These are phyloP conservation scores for Tachystola acroxantha DNA, from an alignment of 2,888 invertebrate species.

Conservation along the genomic window DNA sequence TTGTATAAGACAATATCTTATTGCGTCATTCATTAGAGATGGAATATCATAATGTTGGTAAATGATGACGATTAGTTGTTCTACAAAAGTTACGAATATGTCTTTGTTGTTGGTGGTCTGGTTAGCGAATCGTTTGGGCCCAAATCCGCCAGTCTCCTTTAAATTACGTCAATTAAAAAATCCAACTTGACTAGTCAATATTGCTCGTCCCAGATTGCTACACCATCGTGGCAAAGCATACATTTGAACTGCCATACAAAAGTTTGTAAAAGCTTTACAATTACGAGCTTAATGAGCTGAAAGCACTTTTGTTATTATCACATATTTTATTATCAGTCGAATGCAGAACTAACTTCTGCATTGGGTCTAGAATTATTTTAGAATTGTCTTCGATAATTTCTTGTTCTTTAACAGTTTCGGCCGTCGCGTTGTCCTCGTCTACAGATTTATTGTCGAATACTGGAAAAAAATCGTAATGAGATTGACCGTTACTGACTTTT, in stretches of 20 bases:
- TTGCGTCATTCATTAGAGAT: too few relatives aligned
- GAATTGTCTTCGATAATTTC: slow-evolving; percentile 51
- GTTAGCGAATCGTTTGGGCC: too few relatives aligned
- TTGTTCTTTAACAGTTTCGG: slow-evolving; percentile 17
- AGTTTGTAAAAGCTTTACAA: slow-evolving; percentile 54
- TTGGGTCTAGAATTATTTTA: slow-evolving; percentile 72
- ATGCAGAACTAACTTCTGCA: slow-evolving; percentile 73
- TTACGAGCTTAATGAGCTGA: slow-evolving; percentile 71
- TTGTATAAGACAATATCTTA: too few relatives aligned
- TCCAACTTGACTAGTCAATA: slow-evolving; percentile 27
- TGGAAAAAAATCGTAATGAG: slow-evolving; percentile 67
- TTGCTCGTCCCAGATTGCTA: slow-evolving; percentile 11
- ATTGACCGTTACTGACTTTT: slow-evolving; percentile 56
- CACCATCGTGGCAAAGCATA: slow-evolving; percentile 35
- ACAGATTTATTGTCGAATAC: slow-evolving; percentile 64
- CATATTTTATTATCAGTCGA: slow-evolving; percentile 76
- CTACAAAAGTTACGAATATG: too few relatives aligned
- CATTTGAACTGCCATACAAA: slow-evolving; percentile 46
- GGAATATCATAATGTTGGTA: too few relatives aligned
- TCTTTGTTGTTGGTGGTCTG: too few relatives aligned
- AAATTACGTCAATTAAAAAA: slow-evolving; percentile 8
- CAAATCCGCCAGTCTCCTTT: not conserved
- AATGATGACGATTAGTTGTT: too few relatives aligned
- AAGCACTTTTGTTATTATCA: slow-evolving; percentile 73
- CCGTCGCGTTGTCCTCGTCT: slow-evolving; percentile 17